Evolutionary conservation across 1,140 invertebrate species (phyloP).

Genomic region (Drosophila ananassae): DNA sequence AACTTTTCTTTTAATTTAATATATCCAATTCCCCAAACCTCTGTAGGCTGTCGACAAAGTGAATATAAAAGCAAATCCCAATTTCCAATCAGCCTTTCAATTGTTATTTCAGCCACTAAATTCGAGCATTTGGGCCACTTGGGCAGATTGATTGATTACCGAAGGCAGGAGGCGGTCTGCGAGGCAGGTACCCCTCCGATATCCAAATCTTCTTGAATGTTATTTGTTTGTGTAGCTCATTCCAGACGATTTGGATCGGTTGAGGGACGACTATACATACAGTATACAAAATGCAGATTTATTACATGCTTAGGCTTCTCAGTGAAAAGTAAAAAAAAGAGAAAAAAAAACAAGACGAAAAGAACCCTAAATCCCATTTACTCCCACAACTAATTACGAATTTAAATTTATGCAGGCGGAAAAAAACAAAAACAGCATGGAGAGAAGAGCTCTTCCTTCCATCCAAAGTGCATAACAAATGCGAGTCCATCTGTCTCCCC

Average conservation of each 20-base stretch:
- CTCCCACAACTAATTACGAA: slow-evolving; percentile 54
- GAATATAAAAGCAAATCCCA: slow-evolving; percentile 39
- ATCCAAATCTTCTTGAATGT: background rate
- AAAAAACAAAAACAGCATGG: background rate
- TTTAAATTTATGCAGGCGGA: slow-evolving; percentile 50
- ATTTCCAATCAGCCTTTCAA: slow-evolving; percentile 40
- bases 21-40: background rate
- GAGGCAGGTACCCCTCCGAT: slow-evolving; percentile 18
- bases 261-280: slow-evolving; percentile 1
- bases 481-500: slow-evolving; percentile 32
- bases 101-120: slow-evolving; percentile 59
- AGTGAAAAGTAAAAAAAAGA: background rate
- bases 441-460: slow-evolving; percentile 2
- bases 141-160: slow-evolving; percentile 44
- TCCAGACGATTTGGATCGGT: slow-evolving; percentile 33
- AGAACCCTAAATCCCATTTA: slow-evolving; percentile 48
- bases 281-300: slow-evolving; percentile 51
- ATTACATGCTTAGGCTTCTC: slow-evolving; percentile 42
- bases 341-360: slow-evolving; percentile 2
- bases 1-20: slow-evolving; percentile 9
- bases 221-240: slow-evolving; percentile 42
- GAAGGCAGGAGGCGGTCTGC: background rate
- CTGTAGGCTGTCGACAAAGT: slow-evolving; percentile 6
- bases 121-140: slow-evolving; percentile 40
- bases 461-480: slow-evolving; percentile 59